A percentile compares a stretch with the other conserved stretches of the same genome.
Conservation (phyloP, 2,888 invertebrate species). For the Eledona agricola region DNA sequence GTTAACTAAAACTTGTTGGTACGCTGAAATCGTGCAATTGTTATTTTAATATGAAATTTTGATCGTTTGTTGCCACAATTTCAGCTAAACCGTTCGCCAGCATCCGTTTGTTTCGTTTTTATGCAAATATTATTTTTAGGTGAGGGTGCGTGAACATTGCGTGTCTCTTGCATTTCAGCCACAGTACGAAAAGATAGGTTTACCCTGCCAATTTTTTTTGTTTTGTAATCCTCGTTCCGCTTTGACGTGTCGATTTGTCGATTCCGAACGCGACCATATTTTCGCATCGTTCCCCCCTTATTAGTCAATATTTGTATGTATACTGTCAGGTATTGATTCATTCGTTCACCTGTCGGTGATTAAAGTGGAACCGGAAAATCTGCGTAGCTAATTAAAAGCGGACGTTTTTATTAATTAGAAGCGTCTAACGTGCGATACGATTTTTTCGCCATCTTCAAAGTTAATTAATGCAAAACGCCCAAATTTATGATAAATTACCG, state of each 20-base stretch:
- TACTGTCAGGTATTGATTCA: constrained; percentile 24
- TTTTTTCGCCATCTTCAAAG: constrained; percentile 30
- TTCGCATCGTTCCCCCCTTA: constrained; percentile 3
- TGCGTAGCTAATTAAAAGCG: constrained; percentile 22
- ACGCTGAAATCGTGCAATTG: too few relatives aligned
- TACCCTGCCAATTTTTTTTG: constrained; percentile 6
- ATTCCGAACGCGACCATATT: constrained; percentile 5
- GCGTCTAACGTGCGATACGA: constrained; percentile 24
- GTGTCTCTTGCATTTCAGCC: constrained; percentile 11
- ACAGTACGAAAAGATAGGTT: constrained; percentile 15
- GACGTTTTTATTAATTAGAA: constrained; percentile 31
- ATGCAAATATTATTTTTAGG: too few relatives aligned
- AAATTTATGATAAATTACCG: constrained; percentile 32
- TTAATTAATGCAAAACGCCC: constrained; percentile 32
- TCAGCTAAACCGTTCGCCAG: too few relatives aligned
- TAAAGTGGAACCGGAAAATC: constrained; percentile 26
- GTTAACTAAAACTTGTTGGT: too few relatives aligned
- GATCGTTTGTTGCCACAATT: too few relatives aligned
- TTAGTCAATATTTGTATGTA: constrained; percentile 19
- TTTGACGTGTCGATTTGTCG: constrained; percentile 11
- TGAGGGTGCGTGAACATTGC: too few relatives aligned
- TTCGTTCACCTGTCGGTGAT: constrained; percentile 22
- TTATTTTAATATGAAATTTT: too few relatives aligned
- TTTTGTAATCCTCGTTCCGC: constrained; percentile 1
- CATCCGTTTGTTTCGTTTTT: too few relatives aligned